These are phyloP conservation scores for Brachypodius melanocephalos DNA, from an alignment of 2,113 vertebrate species.

Conservation along the genomic window DNA sequence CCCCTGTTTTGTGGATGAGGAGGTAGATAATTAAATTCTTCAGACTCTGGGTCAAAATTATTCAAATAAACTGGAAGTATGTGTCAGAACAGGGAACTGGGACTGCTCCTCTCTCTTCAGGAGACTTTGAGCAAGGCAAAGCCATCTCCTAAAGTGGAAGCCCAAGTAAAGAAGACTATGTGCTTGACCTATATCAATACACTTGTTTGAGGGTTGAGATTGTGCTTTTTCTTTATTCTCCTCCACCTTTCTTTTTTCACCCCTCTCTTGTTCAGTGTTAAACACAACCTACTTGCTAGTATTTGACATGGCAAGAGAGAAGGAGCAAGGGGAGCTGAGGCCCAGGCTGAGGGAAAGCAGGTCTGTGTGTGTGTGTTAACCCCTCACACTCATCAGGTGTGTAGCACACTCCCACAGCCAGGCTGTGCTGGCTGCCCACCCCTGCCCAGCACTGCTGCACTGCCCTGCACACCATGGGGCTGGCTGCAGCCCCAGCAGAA, in stretches of 20 bases:
- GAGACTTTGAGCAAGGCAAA: neutral
- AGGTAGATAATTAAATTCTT: neutral
- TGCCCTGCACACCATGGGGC: fast-evolving
- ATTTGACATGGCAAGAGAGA: neutral
- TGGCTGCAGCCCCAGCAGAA: neutral
- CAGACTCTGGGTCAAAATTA: neutral
- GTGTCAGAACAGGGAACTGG: neutral
- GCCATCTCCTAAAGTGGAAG: neutral
- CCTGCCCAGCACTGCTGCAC: fast-evolving
- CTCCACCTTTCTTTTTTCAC: neutral
- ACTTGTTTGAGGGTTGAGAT: neutral
- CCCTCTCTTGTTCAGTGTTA: neutral
- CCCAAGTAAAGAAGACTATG: neutral
- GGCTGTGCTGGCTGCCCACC: neutral
- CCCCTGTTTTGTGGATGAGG: neutral
- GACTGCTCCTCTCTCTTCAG: neutral
- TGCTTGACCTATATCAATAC: neutral
- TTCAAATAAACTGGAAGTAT: neutral
- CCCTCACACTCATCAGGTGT: neutral
- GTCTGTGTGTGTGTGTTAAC: fast-evolving
- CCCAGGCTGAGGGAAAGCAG: neutral
- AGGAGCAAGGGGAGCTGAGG: neutral
- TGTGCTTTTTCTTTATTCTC: neutral
- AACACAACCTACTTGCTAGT: neutral
- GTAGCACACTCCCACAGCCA: neutral